These are phyloP conservation scores for Cyclophora albipunctata DNA, from an alignment of 2,888 invertebrate species.

Conservation along the genomic window DNA sequence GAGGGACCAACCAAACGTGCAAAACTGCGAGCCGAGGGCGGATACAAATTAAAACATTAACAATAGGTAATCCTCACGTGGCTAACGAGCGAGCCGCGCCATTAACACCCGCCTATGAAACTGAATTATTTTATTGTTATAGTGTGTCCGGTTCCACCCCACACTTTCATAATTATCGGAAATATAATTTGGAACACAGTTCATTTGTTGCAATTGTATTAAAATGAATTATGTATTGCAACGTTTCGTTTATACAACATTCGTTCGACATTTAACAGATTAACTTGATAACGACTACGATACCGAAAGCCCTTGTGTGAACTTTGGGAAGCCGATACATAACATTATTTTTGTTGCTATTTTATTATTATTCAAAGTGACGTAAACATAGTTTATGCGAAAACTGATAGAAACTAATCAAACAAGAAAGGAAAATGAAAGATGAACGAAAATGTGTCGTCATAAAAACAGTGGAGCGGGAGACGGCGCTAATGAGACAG, in stretches of 20 bases:
- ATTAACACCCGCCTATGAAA: conserved; percentile 61
- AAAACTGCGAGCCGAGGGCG: conserved; percentile 27
- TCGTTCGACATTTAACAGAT: conserved; percentile 17
- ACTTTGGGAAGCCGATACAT: background rate
- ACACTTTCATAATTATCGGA: conserved; percentile 41
- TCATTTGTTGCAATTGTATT: conserved; percentile 27
- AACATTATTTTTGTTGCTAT: conserved; percentile 18
- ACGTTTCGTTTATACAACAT: conserved; percentile 11
- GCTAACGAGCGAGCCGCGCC: conserved; percentile 60
- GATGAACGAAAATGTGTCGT: conserved; percentile 44
- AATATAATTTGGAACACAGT: conserved; percentile 28
- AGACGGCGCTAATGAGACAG: conserved; percentile 67
- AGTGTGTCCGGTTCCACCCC: conserved; percentile 41
- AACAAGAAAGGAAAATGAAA: conserved; percentile 33
- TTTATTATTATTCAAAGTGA: conserved; percentile 15
- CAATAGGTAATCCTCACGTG: conserved; percentile 64
- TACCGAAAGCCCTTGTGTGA: too few species aligned
- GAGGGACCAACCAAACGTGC: conserved; percentile 5
- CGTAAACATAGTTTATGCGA: conserved; percentile 14
- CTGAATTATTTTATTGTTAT: conserved; percentile 64
- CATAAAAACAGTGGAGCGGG: conserved; percentile 57
- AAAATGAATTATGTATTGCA: conserved; percentile 8
- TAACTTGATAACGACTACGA: conserved; percentile 19
- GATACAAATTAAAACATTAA: conserved; percentile 70
- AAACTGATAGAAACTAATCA: conserved; percentile 29